Percentiles rank a stretch among this genome's conserved stretches.
Evolutionary conservation across 1,140 invertebrate genomes (phyloP).

Genomic region (Ceratoteleas bidentatus): DNA sequence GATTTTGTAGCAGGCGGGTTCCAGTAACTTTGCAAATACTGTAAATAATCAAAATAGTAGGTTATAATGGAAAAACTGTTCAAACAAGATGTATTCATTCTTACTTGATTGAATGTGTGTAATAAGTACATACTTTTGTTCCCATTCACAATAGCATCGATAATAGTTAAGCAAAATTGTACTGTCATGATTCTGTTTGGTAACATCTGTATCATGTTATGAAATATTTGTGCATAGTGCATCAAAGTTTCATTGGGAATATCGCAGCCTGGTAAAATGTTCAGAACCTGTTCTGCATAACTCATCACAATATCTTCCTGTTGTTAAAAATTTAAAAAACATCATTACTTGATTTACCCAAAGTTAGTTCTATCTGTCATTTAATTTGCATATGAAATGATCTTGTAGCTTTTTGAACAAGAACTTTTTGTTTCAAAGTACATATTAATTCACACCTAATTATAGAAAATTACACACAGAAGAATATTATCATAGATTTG

Average conservation of each 20-base stretch:
- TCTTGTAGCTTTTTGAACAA: too few relatives aligned
- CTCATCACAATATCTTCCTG: slow-evolving; percentile 51
- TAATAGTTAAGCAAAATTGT: slow-evolving; percentile 67
- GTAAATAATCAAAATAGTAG: too few relatives aligned
- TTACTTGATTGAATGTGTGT: neutral
- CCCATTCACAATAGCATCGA: slow-evolving; percentile 64
- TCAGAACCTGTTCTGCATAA: slow-evolving; percentile 36
- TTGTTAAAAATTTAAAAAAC: slow-evolving; percentile 49
- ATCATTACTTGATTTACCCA: slow-evolving; percentile 14
- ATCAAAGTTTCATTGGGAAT: slow-evolving; percentile 28
- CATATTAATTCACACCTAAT: too few relatives aligned
- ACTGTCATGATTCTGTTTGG: slow-evolving; percentile 24
- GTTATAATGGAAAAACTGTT: neutral
- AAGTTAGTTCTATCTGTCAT: neutral
- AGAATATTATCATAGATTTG: too few relatives aligned
- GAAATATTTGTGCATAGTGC: slow-evolving; percentile 48
- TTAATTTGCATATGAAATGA: neutral
- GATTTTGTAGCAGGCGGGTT: slow-evolving; percentile 70
- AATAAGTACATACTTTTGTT: slow-evolving; percentile 61
- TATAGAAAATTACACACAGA: too few relatives aligned
- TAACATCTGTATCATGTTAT: slow-evolving; percentile 46
- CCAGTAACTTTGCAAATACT: slow-evolving; percentile 43
- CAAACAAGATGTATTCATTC: neutral
- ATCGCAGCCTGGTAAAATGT: slow-evolving; percentile 37
- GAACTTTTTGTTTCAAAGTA: too few relatives aligned